A percentile compares a stretch with the other conserved stretches of the same genome.
Evolutionary conservation across 37 sponge, comb jelly and placozoan genomes (phyloP).

Genomic region (Beroe ovata): DNA sequence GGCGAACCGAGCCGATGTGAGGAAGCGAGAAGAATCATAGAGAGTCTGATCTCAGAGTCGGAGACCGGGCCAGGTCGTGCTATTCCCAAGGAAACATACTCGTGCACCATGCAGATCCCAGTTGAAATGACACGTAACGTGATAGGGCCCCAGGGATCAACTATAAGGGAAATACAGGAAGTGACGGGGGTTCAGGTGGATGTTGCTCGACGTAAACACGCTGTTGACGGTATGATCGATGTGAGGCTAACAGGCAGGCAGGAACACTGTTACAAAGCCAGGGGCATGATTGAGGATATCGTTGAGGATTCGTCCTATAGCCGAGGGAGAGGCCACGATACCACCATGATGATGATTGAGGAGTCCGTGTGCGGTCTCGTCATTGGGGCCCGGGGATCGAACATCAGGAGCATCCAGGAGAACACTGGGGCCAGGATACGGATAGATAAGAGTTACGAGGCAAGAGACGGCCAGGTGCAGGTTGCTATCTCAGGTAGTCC

Average conservation of each 20-base stretch:
- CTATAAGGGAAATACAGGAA: conserved; percentile 58
- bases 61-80: background rate
- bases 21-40: background rate
- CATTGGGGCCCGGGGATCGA: conserved; percentile 44
- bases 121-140: conserved; percentile 43
- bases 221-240: conserved; percentile 24
- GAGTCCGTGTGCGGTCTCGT: conserved; percentile 57
- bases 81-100: background rate
- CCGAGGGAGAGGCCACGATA: background rate
- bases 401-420: conserved; percentile 54
- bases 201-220: background rate
- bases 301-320: background rate
- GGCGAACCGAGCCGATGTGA: conserved; percentile 16
- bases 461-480: conserved; percentile 49
- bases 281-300: background rate
- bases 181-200: conserved; percentile 11
- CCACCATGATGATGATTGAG: conserved; percentile 54
- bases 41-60: conserved; percentile 23
- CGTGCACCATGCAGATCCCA: background rate
- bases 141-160: conserved; percentile 36
- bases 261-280: background rate
- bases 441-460: conserved; percentile 58
- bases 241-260: background rate
- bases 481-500: conserved; percentile 38
- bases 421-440: conserved; percentile 43